Conservation (phyloP, 2,797 vertebrate genomes). For the Manis javanica region DNA sequence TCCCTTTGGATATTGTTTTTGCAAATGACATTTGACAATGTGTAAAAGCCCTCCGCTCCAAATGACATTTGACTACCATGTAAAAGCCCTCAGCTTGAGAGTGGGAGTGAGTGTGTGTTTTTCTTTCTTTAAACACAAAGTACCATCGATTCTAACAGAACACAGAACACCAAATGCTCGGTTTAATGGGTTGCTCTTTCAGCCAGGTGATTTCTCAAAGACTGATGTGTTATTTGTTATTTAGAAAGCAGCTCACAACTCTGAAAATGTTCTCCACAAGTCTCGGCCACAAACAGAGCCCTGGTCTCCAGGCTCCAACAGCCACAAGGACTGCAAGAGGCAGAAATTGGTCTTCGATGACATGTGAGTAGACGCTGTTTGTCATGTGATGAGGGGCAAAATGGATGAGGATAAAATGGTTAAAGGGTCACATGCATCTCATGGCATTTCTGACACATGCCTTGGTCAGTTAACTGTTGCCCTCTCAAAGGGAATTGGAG, state of each 20-base stretch:
- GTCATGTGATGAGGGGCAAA: not conserved
- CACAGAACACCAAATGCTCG: not conserved
- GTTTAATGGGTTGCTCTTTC: not conserved
- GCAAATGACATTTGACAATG: not conserved
- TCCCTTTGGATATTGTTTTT: not conserved
- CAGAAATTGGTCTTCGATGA: conserved; percentile 88
- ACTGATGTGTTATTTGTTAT: conserved; percentile 79
- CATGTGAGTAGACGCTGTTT: conserved; percentile 85
- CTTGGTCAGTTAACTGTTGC: not conserved
- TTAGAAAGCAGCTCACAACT: conserved; percentile 86
- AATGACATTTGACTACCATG: too few relatives aligned
- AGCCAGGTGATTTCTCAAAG: conserved; percentile 73
- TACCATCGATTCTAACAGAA: conserved; percentile 14
- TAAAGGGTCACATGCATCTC: not conserved
- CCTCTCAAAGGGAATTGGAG: not conserved
- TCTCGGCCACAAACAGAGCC: conserved; percentile 85
- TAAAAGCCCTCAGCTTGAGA: not conserved
- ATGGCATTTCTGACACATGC: not conserved
- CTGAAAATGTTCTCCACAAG: conserved; percentile 85
- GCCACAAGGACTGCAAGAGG: conserved; percentile 87
- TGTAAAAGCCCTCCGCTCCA: not conserved
- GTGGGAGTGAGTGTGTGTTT: not conserved
- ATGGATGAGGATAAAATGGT: not conserved
- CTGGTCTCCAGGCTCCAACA: conserved; percentile 85
- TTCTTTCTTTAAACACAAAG: conserved; percentile 34